These are phyloP conservation scores for Cryptotermes secundus DNA, from an alignment of 1,140 invertebrate species.

Conservation along the genomic window DNA sequence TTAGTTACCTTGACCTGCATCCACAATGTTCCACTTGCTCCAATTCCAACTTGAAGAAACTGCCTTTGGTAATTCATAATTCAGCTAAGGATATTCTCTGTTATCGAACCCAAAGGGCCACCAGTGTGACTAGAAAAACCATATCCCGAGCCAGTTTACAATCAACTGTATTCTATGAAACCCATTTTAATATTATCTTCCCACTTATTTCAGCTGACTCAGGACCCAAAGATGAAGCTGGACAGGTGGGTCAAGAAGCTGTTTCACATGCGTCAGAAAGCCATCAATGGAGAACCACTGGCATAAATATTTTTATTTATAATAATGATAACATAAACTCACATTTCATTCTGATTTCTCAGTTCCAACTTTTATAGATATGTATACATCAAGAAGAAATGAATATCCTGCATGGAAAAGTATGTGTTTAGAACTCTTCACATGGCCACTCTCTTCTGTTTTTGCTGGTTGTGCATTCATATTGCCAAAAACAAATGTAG, in stretches of 20 bases:
- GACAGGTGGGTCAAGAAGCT: conserved; percentile 54
- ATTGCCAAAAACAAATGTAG: background rate
- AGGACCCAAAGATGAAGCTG: conserved; percentile 48
- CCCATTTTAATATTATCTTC: too few species aligned
- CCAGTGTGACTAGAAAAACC: too few species aligned
- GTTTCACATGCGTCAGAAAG: conserved; percentile 50
- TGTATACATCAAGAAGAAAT: conserved; percentile 14
- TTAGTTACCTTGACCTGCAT: too few species aligned
- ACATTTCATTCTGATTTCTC: background rate
- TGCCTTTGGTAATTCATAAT: too few species aligned
- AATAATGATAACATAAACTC: conserved; percentile 10
- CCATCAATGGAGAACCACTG: conserved; percentile 40
- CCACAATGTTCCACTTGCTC: too few species aligned
- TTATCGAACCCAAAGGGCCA: too few species aligned
- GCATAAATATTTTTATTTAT: conserved; percentile 22
- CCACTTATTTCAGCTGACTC: conserved; percentile 45
- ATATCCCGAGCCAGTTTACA: too few species aligned
- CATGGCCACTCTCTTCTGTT: background rate
- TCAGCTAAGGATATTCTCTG: too few species aligned
- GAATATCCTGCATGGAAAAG: background rate
- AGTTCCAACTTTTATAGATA: conserved; percentile 7
- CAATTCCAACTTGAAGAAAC: too few species aligned
- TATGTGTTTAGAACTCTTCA: background rate
- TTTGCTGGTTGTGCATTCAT: background rate
- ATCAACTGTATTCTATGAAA: too few species aligned